Evolutionary conservation across 1,140 invertebrate species (phyloP), one percentile per base, ranked within the genome.

Genomic region (Bombyx mori): DNA sequence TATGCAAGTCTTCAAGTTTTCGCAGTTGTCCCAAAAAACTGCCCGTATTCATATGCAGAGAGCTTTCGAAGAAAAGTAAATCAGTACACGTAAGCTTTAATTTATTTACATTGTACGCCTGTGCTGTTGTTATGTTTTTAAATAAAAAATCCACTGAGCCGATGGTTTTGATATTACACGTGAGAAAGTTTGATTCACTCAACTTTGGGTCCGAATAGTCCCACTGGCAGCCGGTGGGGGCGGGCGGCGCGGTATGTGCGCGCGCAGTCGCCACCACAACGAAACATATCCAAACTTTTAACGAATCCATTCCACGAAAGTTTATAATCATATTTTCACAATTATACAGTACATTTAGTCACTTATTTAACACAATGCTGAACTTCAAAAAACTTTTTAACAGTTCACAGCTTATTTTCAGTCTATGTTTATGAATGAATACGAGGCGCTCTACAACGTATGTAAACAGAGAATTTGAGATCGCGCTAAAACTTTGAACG

Each of bases 71-170:
- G 86, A 94, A 94, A 55, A 94, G 83, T 60, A 93, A 90, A 86
- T 95, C 94, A 70, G 92, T 94, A 80, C 94, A 96, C 73, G 94
- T 92, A 56, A 95, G 82, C 67, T 89, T 90, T 52, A 95, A 83
- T 56, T 91, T 91, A 67, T 91, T 91, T 58, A 94, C 90, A 63
- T 91, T 90, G 69, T 94, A 93, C 62, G 90, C 88, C 73, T 89
- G 88, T 69, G 91, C 92, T 62, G 89, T 88, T 56, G 92, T 92
- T 60, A 94, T 89, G 81, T 94, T 93, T 73, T 91, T 92, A 67
- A 94, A 88, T 46, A 94, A 89, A 62, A 89, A 84, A 77, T 92
- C 91, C 50, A 92, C 92, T 68, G 90, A 91, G 61, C 90, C 91
- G 75, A 94, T 93, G 35, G 92, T 94, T 71, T 92, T 89, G 65